Percentiles rank a stretch among this genome's conserved stretches.
phyloP scores from a whole-genome alignment of 2,113 vertebrate genomes.

The Osmerus eperlanus region DNA sequence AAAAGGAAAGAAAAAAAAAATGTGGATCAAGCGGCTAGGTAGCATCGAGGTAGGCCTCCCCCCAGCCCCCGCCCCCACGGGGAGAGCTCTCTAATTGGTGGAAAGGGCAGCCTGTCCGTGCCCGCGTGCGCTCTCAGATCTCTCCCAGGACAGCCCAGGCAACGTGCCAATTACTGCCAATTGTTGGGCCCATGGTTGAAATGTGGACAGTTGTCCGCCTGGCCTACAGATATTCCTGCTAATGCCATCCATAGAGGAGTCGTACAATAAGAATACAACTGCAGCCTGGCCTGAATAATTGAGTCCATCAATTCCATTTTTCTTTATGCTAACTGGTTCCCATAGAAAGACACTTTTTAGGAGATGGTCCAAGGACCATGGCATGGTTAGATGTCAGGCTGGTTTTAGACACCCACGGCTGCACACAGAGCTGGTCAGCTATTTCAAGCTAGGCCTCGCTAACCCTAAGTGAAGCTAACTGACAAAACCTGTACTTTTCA shows the following conservation, averaged over 20 bases:
- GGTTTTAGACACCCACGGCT: conserved; percentile 2
- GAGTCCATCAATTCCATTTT: not conserved
- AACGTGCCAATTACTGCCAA: conserved; percentile 79
- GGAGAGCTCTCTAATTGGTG: conserved; percentile 74
- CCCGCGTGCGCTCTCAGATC: conserved; percentile 65
- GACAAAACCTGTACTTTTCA: conserved; percentile 38
- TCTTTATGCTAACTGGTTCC: not conserved
- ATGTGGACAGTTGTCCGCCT: conserved; percentile 76
- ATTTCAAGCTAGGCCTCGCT: conserved; percentile 12
- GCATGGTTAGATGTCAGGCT: not conserved
- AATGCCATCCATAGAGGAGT: not conserved
- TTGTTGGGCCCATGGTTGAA: conserved; percentile 73
- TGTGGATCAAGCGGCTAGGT: conserved; percentile 70
- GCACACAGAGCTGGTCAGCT: not conserved
- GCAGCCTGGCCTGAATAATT: not conserved
- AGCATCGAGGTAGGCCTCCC: conserved; percentile 55
- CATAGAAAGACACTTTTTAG: not conserved
- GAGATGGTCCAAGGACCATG: not conserved
- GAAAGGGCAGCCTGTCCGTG: conserved; percentile 73
- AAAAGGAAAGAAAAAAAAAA: conserved; percentile 41
- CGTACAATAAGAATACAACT: too few relatives aligned
- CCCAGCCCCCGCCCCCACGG: conserved; percentile 55
- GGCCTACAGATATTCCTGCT: conserved; percentile 48
- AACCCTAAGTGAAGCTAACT: conserved; percentile 15
- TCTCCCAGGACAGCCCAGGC: conserved; percentile 72